Evolutionary conservation across 1,140 invertebrate species (phyloP), one percentile per base, ranked within the genome.

Genomic region (Asbolus verrucosus): DNA sequence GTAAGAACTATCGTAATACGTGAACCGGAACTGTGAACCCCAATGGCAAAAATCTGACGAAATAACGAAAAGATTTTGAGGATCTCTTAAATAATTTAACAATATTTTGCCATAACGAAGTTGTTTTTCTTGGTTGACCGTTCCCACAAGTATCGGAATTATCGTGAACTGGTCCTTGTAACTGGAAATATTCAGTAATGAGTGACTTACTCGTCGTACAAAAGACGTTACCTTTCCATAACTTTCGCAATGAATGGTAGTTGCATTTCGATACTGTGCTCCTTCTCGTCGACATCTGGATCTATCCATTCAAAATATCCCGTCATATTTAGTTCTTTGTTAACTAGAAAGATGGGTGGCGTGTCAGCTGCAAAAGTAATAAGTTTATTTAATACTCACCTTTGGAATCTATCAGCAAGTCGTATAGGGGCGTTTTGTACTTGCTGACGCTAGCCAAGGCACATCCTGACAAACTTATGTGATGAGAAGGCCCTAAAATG

Each of bases 1-100:
- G 80, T 87, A 89, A 1, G 89, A 85, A 71, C 88, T 85, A 77
- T 98, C 95, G 67, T 76, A 80, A 65, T 80, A 80, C 9, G 94
- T 96, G 81, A 97, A 99, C 70, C 93, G 89, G 84, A 99, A 99
- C 59, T 98, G 87, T 66, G 91, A 87, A 33, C 97, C 98, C 98
- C 98, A 99, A 82, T 99, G 98, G 81, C 98, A 99, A 84, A 99
- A 99, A 82, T 99, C 98, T 0, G 97, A 99, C 5, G 98, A 99
- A 76, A 99, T 94, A 38, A 99, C 89, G 85, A 99, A 96, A 62
- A 94, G 83, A 83, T 93, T 96, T 78, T 91, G 88, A 2, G 96
- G 94, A 84, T 98, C 94, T 4, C 91, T 92, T 70, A 99, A 84
- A 82, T 99, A 99, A 16, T 88, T 87, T 6, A 94, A 90, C 72